Base-by-base conservation (phyloP, 2,888 invertebrate genomes). In the Orchesella flavescens region DNA sequence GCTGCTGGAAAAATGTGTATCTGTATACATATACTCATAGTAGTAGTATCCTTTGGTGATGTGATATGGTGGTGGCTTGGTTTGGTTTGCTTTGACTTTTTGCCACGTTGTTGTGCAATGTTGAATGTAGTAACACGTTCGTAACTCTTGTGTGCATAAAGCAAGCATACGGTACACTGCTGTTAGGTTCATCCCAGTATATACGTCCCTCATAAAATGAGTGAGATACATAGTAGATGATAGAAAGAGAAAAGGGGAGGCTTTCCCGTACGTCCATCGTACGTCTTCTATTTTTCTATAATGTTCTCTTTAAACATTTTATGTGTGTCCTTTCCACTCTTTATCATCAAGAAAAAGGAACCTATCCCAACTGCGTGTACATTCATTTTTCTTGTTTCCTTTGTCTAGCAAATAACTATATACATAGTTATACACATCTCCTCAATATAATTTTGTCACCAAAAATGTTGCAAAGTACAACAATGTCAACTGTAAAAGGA, bases 351-450 rank as follows among this genome's bases (percentile, higher is more conserved):
- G 12, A 17, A 19, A 21, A 63, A 21, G n/a, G 43, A 68, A 12
- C 46, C n/a, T 68, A 44, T 59, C 59, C 59, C 21, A 17, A 59
- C 59, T 59, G 17, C 59, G 21, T 59, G 59, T 59, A 59, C 19
- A 59, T 59, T 17, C 19, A 17, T 59, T 21, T 17, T 19, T 2
- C 34, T 34, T 2, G 3, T 34, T 7, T 2, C 7, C 34, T 34
- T 7, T 34, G n/a, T n/a, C n/a, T n/a, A n/a, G n/a, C n/a, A n/a
- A n/a, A n/a, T n/a, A n/a, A n/a, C n/a, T n/a, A n/a, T n/a, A n/a
- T n/a, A n/a, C n/a, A n/a, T n/a, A n/a, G 44, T 44, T 44, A 44
- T 44, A 12, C 44, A 44, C 49, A 3, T 3, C 49, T 49, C n/a
- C 49, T 49, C 21, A 59, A 17, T 59, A 59, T 12, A 5, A 59